Base-by-base conservation (phyloP, 1,140 invertebrate genomes). In the Philaenus spumarius region DNA sequence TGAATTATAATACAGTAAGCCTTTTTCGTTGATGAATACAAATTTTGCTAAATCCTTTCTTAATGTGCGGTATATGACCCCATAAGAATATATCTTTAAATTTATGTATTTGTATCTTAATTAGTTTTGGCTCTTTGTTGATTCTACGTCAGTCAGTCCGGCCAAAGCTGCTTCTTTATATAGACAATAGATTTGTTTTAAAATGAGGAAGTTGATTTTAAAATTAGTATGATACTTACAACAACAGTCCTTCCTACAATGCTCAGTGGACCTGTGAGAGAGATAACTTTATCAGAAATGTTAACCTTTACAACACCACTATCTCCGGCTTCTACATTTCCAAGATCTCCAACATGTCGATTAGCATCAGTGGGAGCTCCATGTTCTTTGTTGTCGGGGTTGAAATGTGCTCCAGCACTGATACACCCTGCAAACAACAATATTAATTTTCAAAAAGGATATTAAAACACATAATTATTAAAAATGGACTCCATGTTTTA, bases 401-500 rank as follows among this genome's bases (percentile, higher is more conserved):
- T 99, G 75, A 93, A 99, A 75, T 99, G 97, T 1, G 92, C 78
- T 0, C 95, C 97, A 17, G 96, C 93, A 50, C 91, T 95, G 2
- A 85, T 93, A 73, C 97, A 99, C 0, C 95, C 94, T 83, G 51
- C 9, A 65, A 59, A 43, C 54, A 19, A 59, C 17, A n/a, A n/a
- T n/a, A n/a, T n/a, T n/a, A n/a, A n/a, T n/a, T n/a, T n/a, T n/a
- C n/a, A n/a, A n/a, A 15, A 50, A 34, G n/a, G n/a, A n/a, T n/a
- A n/a, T 12, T 22, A 40, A 55, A 39, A 35, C 15, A 11, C 35
- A 20, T 48, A 20, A 12, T 12, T 19, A 15, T 7, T 3, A 48
- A 19, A 22, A 48, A 48, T 6, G n/a, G 23, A n/a, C n/a, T n/a
- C n/a, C 17, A 19, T 48, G 46, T 22, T 14, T 19, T 22, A n/a